These are phyloP conservation scores for Leptarthrus brevirostris DNA, from an alignment of 2,888 invertebrate species.

Conservation along the genomic window DNA sequence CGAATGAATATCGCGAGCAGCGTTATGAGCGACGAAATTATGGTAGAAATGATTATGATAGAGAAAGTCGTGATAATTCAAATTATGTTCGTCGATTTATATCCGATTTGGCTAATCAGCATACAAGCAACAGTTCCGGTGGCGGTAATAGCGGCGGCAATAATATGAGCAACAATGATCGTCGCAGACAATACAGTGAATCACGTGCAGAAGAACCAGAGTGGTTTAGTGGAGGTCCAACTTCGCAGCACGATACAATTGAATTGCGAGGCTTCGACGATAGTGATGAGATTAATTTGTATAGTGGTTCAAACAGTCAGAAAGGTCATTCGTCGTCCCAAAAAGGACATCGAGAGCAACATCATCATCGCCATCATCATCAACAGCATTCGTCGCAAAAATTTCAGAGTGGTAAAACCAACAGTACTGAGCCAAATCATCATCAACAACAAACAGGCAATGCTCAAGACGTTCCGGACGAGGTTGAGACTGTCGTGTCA, in stretches of 20 bases:
- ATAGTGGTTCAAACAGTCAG: constrained; percentile 38
- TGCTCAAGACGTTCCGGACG: neutral
- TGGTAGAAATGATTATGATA: constrained; percentile 61
- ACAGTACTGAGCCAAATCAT: neutral
- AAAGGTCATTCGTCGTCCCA: neutral
- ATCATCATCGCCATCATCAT: constrained; percentile 52
- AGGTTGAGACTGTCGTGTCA: constrained; percentile 20
- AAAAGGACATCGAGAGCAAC: constrained; percentile 17
- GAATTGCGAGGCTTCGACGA: constrained; percentile 94
- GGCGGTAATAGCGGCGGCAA: constrained; percentile 58
- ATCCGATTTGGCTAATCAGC: constrained; percentile 55
- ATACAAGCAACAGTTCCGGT: constrained; percentile 54
- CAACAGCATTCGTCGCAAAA: constrained; percentile 8
- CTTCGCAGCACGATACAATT: constrained; percentile 90
- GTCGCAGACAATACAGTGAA: constrained; percentile 70
- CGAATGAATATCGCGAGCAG: constrained; percentile 55
- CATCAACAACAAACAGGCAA: neutral
- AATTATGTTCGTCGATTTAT: constrained; percentile 56
- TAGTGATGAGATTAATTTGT: constrained; percentile 55
- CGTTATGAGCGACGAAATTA: constrained; percentile 71
- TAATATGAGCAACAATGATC: constrained; percentile 67
- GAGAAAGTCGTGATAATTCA: constrained; percentile 55
- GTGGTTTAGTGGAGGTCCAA: constrained; percentile 91
- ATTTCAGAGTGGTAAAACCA: neutral
- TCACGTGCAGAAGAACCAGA: constrained; percentile 86